Conservation (phyloP, 1,140 invertebrate species). For the Hormaphis cornu region DNA sequence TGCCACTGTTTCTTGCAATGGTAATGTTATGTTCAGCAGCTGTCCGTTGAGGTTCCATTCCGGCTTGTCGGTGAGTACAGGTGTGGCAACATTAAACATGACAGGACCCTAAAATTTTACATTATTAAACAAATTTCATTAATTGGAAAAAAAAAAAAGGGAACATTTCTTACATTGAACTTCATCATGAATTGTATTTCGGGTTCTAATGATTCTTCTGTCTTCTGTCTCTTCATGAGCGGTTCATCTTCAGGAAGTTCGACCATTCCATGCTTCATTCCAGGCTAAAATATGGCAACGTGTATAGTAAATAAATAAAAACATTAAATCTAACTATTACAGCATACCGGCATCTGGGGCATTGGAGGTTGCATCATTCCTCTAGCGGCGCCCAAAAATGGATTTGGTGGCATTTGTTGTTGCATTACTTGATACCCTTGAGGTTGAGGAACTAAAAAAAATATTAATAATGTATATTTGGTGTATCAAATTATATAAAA, state of each 20-base stretch:
- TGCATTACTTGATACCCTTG: conserved; percentile 17
- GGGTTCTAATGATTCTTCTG: conserved; percentile 84
- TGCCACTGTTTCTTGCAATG: conserved; percentile 69
- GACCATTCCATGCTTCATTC: conserved; percentile 38
- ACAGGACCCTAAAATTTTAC: conserved; percentile 52
- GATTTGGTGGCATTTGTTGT: conserved; percentile 27
- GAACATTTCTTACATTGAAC: conserved; percentile 41
- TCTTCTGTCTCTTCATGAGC: conserved; percentile 74
- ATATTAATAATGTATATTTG: not conserved
- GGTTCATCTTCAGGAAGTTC: conserved; percentile 65
- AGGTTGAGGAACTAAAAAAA: conserved; percentile 13
- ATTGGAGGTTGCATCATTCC: conserved; percentile 26
- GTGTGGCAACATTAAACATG: conserved; percentile 67
- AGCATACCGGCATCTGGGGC: not conserved
- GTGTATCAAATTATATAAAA: too few relatives aligned
- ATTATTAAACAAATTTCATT: conserved; percentile 16
- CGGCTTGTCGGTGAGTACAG: conserved; percentile 74
- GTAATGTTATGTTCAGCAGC: conserved; percentile 65
- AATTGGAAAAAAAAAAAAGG: conserved; percentile 27
- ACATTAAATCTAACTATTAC: not conserved
- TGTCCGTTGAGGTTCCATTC: conserved; percentile 98
- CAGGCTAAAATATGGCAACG: conserved; percentile 31
- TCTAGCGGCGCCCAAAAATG: conserved; percentile 20
- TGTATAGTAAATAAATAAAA: not conserved
- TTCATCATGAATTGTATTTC: conserved; percentile 72